Base-by-base conservation (phyloP, 2,113 vertebrate genomes). In the Pongo pygmaeus region DNA sequence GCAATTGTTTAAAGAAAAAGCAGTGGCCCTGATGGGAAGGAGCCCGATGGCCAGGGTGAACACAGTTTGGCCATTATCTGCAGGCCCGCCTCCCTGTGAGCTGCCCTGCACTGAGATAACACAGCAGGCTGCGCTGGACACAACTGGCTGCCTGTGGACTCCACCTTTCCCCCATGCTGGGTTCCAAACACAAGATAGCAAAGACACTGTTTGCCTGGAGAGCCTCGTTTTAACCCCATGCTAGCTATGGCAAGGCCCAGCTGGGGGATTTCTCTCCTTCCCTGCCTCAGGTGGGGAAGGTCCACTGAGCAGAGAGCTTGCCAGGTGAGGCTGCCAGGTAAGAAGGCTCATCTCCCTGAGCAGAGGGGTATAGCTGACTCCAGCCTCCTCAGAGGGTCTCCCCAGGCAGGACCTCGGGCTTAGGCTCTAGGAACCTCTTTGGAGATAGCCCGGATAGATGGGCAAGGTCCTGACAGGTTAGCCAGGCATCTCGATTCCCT, bases 141-240 rank as follows among this genome's bases (percentile, higher is more conserved):
- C 77, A 48, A 69, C 57, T 38, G 48, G 52, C 81, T 18, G 23
- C 59, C 90, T 91, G 8, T 35, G 83, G 70, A 32, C 52, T 48
- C n/a, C 27, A 1, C 96, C 84, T 40, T 96, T 91, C 74, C 94
- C 88, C 95, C 27, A 32, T 48, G 64, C 61, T 85, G 16, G 91
- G 77, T 89, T 97, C 91, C 83, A 89, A 88, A 81, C 52, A 43
- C 13, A 84, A 96, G 91, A 96, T 40, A 93, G 43, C 59, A 79
- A 97, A 95, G 84, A 74, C 6, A 46, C 69, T 46, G 3, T 94
- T 92, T 14, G 70, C 48, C 92, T 40, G 0, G 22, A 88, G n/a
- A 87, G 48, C 81, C 84, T 20, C 79, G 64, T 46, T 61, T 72
- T 93, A 85, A 92, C 67, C 17, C 67, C 13, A 5, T 1, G 6